Evolutionary conservation across 2,797 vertebrate genomes (phyloP).

Genomic region (Trematomus bernacchii): DNA sequence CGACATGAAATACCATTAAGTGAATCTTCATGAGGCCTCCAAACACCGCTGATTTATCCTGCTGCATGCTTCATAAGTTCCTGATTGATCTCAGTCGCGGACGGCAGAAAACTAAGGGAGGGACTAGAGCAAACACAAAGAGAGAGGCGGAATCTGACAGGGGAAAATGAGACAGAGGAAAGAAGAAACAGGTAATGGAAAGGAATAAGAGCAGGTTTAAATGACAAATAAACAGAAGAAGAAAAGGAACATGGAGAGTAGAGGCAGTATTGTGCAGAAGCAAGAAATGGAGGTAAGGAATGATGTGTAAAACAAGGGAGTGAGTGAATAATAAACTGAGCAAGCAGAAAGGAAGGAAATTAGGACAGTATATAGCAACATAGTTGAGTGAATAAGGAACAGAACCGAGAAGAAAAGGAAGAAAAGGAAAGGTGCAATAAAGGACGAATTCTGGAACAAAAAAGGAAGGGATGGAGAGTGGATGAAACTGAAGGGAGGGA

Average conservation of each 20-base stretch:
- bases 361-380: not conserved
- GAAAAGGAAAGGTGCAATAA: not conserved
- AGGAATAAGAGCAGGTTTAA: no score
- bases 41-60: slow-evolving; percentile 45
- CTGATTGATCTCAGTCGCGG: slow-evolving; percentile 44
- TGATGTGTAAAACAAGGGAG: no score
- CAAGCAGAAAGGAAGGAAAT: not conserved
- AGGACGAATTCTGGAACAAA: not conserved
- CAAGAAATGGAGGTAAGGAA: not conserved
- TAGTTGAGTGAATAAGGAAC: not conserved
- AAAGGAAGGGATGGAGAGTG: not conserved
- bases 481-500: not conserved
- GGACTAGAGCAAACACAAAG: not conserved
- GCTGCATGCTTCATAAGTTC: slow-evolving; percentile 41
- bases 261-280: not conserved
- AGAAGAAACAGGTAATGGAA: not conserved
- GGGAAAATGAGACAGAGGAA: not conserved
- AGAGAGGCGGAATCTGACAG: not conserved
- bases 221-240: not conserved
- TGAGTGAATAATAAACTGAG: not conserved
- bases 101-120: not conserved
- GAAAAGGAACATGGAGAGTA: not conserved
- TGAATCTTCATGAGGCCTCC: slow-evolving; percentile 52
- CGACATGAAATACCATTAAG: slow-evolving; percentile 43
- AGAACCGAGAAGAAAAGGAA: not conserved